Evolutionary conservation across 2,113 vertebrate genomes (phyloP), one percentile per base, ranked within the genome.

Genomic region (Oriolus oriolus): DNA sequence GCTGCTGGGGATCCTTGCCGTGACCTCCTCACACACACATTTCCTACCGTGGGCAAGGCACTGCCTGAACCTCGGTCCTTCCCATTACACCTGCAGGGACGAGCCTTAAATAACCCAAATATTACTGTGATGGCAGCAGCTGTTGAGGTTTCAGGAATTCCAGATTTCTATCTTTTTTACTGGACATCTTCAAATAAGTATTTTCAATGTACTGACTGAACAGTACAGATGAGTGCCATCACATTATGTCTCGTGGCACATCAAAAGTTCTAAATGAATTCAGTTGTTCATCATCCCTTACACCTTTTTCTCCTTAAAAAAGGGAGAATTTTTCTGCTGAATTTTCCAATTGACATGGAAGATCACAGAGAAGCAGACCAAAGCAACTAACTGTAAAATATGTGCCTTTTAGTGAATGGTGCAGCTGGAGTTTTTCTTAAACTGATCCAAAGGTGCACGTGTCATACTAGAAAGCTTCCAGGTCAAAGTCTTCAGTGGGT

Each of bases 401-500:
- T 11, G 9, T 39, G 41, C 26, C 18, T 87, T 44, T 52, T 15
- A 52, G 35, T 23, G 49, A 87, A 71, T 10, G 28, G 11, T 64
- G 27, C 41, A n/a, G 49, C 37, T 45, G 30, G 6, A 44, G 3
- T 1, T 12, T 42, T 78, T 50, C 12, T 10, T 22, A 13, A 69
- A 61, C 31, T 63, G 52, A 37, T 35, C 12, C 52, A 66, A 59
- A 93, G 41, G 23, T 56, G 37, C 8, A 7, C 1, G 6, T 78
- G 59, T 52, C 57, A 50, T 17, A 35, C 37, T 7, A n/a, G 61
- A 89, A 76, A 84, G 74, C 70, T 90, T 95, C 52, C 30, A 31
- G 74, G 52, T 93, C 41, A 63, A 95, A 95, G 92, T 65, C 53
- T 78, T 78, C 66, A 75, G 16, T 63, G 69, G 63, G n/a, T 76